Evolutionary conservation across 1,140 invertebrate species (phyloP).

Genomic region (Pseudoatta argentina): DNA sequence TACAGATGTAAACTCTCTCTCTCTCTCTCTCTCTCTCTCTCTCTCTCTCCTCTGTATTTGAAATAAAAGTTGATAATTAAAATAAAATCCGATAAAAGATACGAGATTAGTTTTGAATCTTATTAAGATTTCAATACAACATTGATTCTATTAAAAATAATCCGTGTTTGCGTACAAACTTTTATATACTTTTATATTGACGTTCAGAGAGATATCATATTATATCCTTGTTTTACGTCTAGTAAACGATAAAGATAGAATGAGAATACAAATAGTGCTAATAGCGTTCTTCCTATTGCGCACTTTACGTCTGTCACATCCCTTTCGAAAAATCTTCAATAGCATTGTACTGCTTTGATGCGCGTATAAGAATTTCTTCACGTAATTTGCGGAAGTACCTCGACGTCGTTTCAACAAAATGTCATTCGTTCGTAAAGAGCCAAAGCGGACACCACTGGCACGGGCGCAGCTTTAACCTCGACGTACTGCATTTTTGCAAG

Average conservation of each 20-base stretch:
- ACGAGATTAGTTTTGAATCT: not conserved
- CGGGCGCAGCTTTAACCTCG: slow-evolving; percentile 12
- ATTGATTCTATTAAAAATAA: not conserved
- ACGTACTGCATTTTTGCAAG: slow-evolving; percentile 44
- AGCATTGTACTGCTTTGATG: slow-evolving; percentile 10
- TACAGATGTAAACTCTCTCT: not conserved
- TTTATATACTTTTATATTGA: too few relatives aligned
- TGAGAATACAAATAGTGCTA: too few relatives aligned
- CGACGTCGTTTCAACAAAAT: slow-evolving; percentile 37
- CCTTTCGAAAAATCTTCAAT: not conserved
- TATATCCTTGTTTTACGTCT: too few relatives aligned
- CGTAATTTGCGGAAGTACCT: slow-evolving; percentile 43
- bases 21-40: too few relatives aligned
- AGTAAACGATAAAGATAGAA: too few relatives aligned
- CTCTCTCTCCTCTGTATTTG: not conserved
- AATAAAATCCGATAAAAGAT: not conserved
- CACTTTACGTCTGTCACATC: too few relatives aligned
- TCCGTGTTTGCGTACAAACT: not conserved
- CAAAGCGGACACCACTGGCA: not conserved
- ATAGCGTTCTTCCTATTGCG: too few relatives aligned
- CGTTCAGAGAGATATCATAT: too few relatives aligned
- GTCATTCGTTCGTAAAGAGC: slow-evolving; percentile 48
- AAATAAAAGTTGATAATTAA: not conserved
- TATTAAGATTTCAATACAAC: not conserved
- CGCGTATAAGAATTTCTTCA: slow-evolving; percentile 41